Conservation (phyloP, 1,140 invertebrate genomes). For the Chrysopa pallens region DNA sequence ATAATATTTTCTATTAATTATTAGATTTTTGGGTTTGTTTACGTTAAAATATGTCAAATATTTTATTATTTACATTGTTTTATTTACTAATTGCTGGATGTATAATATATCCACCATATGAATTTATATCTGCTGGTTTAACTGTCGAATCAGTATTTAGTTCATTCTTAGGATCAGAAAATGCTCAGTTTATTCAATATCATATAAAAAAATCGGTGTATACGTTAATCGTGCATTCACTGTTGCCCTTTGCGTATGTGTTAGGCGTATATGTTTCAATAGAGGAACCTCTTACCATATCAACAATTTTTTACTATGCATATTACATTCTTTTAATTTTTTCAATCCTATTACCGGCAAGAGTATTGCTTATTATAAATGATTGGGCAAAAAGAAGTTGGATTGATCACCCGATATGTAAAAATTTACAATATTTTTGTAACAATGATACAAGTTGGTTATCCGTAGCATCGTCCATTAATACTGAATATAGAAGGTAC, state of each 20-base stretch:
- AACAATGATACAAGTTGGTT: conserved; percentile 40
- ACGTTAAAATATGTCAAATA: conserved; percentile 8
- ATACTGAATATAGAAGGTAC: conserved; percentile 60
- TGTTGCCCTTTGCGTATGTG: conserved; percentile 49
- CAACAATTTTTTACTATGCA: conserved; percentile 10
- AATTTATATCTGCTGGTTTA: conserved; percentile 54
- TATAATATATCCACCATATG: conserved; percentile 53
- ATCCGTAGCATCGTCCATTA: conserved; percentile 30
- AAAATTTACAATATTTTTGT: conserved; percentile 42
- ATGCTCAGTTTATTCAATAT: conserved; percentile 47
- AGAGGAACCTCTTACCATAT: conserved; percentile 11
- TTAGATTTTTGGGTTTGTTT: too few relatives aligned
- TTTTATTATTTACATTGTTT: conserved; percentile 42
- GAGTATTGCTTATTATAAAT: conserved; percentile 25
- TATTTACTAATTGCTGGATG: conserved; percentile 48
- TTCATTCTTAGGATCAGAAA: conserved; percentile 43
- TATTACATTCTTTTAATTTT: too few relatives aligned
- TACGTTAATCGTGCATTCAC: conserved; percentile 46
- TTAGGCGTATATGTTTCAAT: conserved; percentile 30
- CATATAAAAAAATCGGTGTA: conserved; percentile 47
- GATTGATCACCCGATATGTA: conserved; percentile 54
- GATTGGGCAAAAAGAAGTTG: conserved; percentile 51
- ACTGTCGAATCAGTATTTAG: conserved; percentile 49
- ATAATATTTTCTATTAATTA: too few relatives aligned
- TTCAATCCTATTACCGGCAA: conserved; percentile 20